Base-by-base conservation (phyloP, 2,888 invertebrate species). In the Eristalinus aeneus region DNA sequence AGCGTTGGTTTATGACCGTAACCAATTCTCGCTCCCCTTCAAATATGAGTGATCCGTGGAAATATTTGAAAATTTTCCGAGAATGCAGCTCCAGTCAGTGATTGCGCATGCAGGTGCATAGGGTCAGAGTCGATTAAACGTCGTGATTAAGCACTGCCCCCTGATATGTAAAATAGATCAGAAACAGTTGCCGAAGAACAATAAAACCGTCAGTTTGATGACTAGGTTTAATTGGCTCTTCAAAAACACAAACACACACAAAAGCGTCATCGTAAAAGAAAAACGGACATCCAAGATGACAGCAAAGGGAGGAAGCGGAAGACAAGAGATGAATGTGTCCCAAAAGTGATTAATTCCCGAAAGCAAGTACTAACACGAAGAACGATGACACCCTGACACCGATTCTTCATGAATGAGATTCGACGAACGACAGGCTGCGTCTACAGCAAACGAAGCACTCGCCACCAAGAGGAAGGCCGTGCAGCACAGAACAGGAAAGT, bases 331-430 rank as follows among this genome's bases (percentile, higher is more conserved):
- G 23, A 23, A 23, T 56, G 34, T 16, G 60, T 79, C 78, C 54
- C 58, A 56, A 75, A 68, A 76, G 72, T 53, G 72, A 64, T 72
- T 68, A 85, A 76, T 76, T 60, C 60, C 46, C 16, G 16, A 56
- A 22, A 68, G 65, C 61, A 80, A 72, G 61, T 72, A 76, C 75
- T 23, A 27, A 5, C 27, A 63, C 67, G 58, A 73, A n/a, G 58
- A 31, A 65, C 65, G 69, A 71, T 65, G 85, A 85, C 81, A 85
- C 76, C 64, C 58, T 85, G 85, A 85, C 85, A 85, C 85, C 72
- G 54, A 72, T 85, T 80, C 67, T 27, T 58, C 16, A 46, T 16
- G 27, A 27, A 22, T 8, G 16, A 31, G 54, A 56, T 69, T 20
- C 61, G 71, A 61, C 31, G 58, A 11, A 32, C 58, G 60, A 65